Percentiles rank a stretch among this genome's conserved stretches.
phyloP scores from a whole-genome alignment of 2,797 vertebrate genomes.

The Cyclopterus lumpus region DNA sequence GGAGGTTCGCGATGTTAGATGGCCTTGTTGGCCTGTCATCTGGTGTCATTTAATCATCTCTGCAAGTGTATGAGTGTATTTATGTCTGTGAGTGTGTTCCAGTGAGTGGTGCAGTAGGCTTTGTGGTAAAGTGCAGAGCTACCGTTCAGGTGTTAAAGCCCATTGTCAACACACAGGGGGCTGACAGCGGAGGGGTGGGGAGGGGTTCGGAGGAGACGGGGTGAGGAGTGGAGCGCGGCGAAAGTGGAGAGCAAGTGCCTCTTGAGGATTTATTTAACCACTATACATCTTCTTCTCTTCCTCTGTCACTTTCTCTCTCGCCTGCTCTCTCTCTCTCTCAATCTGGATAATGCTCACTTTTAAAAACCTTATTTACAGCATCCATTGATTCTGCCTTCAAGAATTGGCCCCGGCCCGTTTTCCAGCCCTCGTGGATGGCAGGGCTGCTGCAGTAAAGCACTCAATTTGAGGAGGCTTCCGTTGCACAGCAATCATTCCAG shows the following conservation, averaged over 20 bases:
- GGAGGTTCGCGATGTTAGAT: conserved; percentile 38
- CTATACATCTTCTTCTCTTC: conserved; percentile 65
- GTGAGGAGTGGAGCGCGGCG: conserved; percentile 10
- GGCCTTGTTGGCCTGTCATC: conserved; percentile 63
- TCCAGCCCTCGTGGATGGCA: conserved; percentile 52
- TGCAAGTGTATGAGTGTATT: background rate
- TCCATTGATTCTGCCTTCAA: conserved; percentile 76
- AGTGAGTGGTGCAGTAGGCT: conserved; percentile 20
- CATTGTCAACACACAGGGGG: conserved; percentile 55
- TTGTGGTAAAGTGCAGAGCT: conserved; percentile 36
- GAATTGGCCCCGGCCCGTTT: conserved; percentile 66
- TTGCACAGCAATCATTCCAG: conserved; percentile 64
- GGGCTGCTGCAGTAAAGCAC: conserved; percentile 66
- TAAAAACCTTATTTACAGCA: conserved; percentile 79
- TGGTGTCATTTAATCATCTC: conserved; percentile 68
- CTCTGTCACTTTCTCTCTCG: conserved; percentile 29
- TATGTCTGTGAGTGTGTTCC: conserved; percentile 22
- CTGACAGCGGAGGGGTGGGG: conserved; percentile 18
- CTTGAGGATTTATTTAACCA: conserved; percentile 67
- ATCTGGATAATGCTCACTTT: conserved; percentile 75
- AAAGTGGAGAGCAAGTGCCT: conserved; percentile 52
- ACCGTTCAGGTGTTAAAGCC: conserved; percentile 62
- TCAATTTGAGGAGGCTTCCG: conserved; percentile 67
- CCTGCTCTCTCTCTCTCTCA: conserved; percentile 48
- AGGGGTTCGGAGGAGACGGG: conserved; percentile 1